phyloP scores from a whole-genome alignment of 2,888 invertebrate genomes.

The Eustalomyia histrio region DNA sequence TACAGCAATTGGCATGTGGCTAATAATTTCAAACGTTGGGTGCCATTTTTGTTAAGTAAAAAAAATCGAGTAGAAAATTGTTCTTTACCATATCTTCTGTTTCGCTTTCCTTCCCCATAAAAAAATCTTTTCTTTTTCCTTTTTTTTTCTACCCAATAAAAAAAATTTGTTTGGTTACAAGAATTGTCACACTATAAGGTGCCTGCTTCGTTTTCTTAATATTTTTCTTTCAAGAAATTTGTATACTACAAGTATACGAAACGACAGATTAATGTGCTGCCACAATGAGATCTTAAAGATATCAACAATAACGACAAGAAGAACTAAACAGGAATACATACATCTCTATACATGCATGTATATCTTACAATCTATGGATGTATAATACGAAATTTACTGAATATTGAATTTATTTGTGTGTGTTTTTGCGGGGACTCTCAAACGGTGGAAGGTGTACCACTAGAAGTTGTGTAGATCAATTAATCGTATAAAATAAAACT shows the following conservation, averaged over 20 bases:
- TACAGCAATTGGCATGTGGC: no score
- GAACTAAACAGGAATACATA: slow-evolving; percentile 6
- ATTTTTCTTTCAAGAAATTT: slow-evolving; percentile 50
- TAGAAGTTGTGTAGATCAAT: no score
- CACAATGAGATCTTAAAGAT: slow-evolving; percentile 47
- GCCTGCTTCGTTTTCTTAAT: slow-evolving; percentile 32
- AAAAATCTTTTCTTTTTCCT: background rate
- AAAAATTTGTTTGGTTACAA: slow-evolving; percentile 51
- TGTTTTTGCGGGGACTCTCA: background rate
- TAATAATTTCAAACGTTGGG: no score
- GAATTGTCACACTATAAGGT: slow-evolving; percentile 62
- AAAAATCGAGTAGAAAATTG: no score
- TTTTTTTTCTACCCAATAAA: slow-evolving; percentile 22
- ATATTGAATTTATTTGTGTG: background rate
- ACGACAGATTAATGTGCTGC: slow-evolving; percentile 66
- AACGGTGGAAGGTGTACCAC: no score
- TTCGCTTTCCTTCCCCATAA: slow-evolving; percentile 21
- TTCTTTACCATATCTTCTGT: background rate
- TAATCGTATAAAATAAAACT: no score
- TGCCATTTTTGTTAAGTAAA: no score
- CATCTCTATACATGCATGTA: background rate
- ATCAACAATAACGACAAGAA: slow-evolving; percentile 28
- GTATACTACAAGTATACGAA: slow-evolving; percentile 52
- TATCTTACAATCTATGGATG: background rate
- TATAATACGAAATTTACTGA: background rate